These are phyloP conservation scores for Micrasema minimum DNA, from an alignment of 1,140 invertebrate genomes.

Conservation along the genomic window DNA sequence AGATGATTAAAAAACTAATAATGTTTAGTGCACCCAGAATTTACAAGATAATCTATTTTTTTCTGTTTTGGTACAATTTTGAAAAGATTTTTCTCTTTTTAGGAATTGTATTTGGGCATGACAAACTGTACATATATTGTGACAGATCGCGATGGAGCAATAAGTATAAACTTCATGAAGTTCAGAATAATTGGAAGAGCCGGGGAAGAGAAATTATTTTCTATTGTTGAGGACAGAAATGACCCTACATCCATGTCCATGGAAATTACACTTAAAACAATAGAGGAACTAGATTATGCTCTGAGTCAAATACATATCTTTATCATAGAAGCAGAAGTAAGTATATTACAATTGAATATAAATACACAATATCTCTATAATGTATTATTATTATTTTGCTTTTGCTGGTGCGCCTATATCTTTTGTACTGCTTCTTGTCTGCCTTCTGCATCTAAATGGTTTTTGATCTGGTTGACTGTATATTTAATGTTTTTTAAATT, in stretches of 20 bases:
- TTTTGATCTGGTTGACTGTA: too few relatives aligned
- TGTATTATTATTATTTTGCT: too few relatives aligned
- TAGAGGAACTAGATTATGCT: slow-evolving; percentile 57
- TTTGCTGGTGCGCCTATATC: too few relatives aligned
- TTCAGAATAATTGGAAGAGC: slow-evolving; percentile 59
- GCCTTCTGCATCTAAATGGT: too few relatives aligned
- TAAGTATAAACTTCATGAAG: slow-evolving; percentile 61
- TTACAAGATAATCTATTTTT: too few relatives aligned
- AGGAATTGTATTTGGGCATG: slow-evolving; percentile 61
- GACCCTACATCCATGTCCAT: slow-evolving; percentile 53
- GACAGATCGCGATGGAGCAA: slow-evolving; percentile 61
- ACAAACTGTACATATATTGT: slow-evolving; percentile 63
- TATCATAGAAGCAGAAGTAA: slow-evolving; percentile 60
- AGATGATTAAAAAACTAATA: too few relatives aligned
- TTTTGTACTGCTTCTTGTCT: too few relatives aligned
- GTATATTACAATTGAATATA: too few relatives aligned
- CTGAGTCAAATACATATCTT: slow-evolving; percentile 61
- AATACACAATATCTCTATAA: too few relatives aligned
- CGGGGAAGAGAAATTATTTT: slow-evolving; percentile 57
- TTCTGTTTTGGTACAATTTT: too few relatives aligned
- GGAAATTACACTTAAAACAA: slow-evolving; percentile 57
- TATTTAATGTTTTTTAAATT: too few relatives aligned
- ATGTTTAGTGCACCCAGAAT: too few relatives aligned
- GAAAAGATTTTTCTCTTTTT: slow-evolving; percentile 6
- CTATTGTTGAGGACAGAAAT: slow-evolving; percentile 54